A percentile compares a stretch with the other conserved stretches of the same genome.
These are phyloP conservation scores for Chrysotoxum bicinctum DNA, from an alignment of 2,888 invertebrate species.

Conservation along the genomic window DNA sequence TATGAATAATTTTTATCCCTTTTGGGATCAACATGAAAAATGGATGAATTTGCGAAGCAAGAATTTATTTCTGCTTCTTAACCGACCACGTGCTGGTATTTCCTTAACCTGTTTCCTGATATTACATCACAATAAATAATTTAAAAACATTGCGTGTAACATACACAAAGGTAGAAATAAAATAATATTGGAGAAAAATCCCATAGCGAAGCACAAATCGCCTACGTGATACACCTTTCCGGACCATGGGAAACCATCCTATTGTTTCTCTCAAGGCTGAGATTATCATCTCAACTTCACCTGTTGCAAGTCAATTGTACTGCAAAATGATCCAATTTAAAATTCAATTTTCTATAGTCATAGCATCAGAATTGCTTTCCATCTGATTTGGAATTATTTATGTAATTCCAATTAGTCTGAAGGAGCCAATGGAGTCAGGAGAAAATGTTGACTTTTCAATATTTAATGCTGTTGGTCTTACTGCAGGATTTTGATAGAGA, in stretches of 20 bases:
- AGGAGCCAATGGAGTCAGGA: not conserved
- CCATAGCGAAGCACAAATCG: constrained; percentile 48
- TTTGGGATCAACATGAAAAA: constrained; percentile 33
- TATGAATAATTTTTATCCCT: constrained; percentile 55
- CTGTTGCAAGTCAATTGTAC: constrained; percentile 28
- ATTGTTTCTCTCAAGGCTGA: constrained; percentile 11
- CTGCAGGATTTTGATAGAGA: not conserved
- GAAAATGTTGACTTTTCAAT: not conserved
- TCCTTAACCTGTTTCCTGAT: constrained; percentile 29
- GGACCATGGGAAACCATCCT: constrained; percentile 1
- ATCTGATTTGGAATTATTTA: not conserved
- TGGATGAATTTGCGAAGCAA: constrained; percentile 21
- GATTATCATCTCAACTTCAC: constrained; percentile 49
- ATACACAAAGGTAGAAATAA: not conserved
- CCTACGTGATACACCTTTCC: constrained; percentile 34
- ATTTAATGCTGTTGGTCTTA: not conserved
- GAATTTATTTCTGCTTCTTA: constrained; percentile 35
- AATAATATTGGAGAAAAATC: not conserved
- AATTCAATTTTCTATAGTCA: not conserved
- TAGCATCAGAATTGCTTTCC: not conserved
- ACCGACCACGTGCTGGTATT: constrained; percentile 53
- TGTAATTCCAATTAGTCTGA: constrained; percentile 6
- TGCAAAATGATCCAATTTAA: not conserved
- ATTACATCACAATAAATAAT: constrained; percentile 20
- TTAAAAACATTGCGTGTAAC: not conserved